A percentile compares a stretch with the other conserved stretches of the same genome.
Evolutionary conservation across 35 echinoderm and acorn worm species (phyloP).

Genomic region (Strongylocentrotus purpuratus): DNA sequence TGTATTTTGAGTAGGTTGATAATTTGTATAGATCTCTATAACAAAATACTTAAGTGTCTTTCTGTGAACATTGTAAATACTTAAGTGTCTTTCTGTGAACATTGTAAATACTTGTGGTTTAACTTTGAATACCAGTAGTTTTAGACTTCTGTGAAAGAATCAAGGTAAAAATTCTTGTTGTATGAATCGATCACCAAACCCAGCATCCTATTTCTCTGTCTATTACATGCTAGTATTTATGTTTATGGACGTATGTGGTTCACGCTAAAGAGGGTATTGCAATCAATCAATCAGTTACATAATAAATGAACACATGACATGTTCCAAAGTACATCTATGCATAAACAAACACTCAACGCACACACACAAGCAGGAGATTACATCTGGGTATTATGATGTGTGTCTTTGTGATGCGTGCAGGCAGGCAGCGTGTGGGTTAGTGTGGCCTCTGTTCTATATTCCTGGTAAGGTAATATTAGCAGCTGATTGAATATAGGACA

Average conservation of each 20-base stretch:
- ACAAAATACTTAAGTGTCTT: background rate
- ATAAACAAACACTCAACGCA: background rate
- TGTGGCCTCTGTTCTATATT: background rate
- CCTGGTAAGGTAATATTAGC: background rate
- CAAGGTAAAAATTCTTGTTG: no score
- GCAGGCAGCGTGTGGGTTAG: background rate
- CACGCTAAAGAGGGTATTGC: no score
- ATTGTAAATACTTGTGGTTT: background rate
- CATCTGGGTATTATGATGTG: background rate
- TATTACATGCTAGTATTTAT: no score
- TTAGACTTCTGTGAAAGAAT: no score
- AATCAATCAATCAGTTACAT: no score
- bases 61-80: background rate
- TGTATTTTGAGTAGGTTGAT: background rate
- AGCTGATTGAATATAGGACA: slow-evolving; percentile 20
- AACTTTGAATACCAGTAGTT: no score
- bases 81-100: background rate
- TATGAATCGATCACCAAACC: no score
- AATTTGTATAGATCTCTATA: no score
- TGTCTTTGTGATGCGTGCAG: background rate
- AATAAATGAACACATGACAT: no score
- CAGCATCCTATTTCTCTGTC: no score
- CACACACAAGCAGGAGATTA: background rate
- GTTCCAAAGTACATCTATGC: background rate
- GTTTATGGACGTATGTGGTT: no score